Base-by-base conservation (phyloP, 2,888 invertebrate genomes). In the Sinodicranocentrus sp. region DNA sequence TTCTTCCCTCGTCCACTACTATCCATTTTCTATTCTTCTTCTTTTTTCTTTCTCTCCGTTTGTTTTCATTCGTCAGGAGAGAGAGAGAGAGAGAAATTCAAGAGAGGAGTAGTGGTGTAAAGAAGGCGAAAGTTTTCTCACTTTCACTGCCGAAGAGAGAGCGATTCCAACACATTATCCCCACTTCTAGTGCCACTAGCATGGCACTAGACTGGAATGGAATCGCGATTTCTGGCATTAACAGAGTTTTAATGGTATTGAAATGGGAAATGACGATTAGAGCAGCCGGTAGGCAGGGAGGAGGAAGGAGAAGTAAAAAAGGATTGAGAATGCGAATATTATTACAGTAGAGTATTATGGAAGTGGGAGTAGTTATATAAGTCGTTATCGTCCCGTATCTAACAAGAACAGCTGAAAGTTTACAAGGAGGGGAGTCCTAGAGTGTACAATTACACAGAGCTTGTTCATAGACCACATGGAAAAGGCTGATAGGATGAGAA, bases 161-260 rank as follows among this genome's bases (percentile, higher is more conserved):
- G 21, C 28, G 70, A 70, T 78, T 70, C 78, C 70, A 61, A 70
- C 59, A 78, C 68, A 77, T 77, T 77, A 77, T 68, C 68, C 48
- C 68, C 77, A 77, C 77, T 77, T 68, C 59, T 59, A 63, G 15
- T 44, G 67, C 43, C 23, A 44, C 33, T 52, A 67, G 67, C 67
- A 44, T 8, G 8, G 48, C 21, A 48, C 44, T 33, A 39, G 70
- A 70, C 52, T 61, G 77, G 70, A 78, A 78, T 77, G 78, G 59
- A 78, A 78, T 78, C 70, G 59, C 78, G 70, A 78, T 78, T 78
- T 78, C 48, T 78, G 70, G 78, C 70, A 78, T 78, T 78, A 78
- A 78, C 78, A 78, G 77, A 77, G 78, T 78, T 78, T 78, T 78
- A 78, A 78, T 78, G 78, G 78, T 70, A 70, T 78, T 78, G 78